Base-by-base conservation (phyloP, 2,888 invertebrate genomes). In the Stictocephala bisonia region DNA sequence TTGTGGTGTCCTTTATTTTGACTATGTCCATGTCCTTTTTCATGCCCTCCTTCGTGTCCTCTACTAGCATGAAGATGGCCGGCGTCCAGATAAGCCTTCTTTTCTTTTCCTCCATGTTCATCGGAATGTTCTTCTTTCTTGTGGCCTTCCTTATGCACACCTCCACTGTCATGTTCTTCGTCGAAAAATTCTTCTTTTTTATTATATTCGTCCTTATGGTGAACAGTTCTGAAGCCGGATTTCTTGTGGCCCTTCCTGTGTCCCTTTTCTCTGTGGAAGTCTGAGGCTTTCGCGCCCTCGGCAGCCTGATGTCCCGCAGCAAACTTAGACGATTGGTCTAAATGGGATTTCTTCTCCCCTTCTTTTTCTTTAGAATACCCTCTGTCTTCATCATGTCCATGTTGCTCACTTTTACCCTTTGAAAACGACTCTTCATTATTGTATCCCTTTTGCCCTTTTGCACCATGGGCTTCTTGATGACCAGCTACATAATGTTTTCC, bases 111-210 rank as follows among this genome's bases (percentile, higher is more conserved):
- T 3, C 89, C 91, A 74, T 87, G 85, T 72, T 85, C 86, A 0
- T 86, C 84, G 0, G 85, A 85, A 75, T 89, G 88, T 41, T 89
- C 85, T 41, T 85, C 85, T 73, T 89, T 85, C 74, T 85, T 84
- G 76, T 86, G 85, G 0, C 87, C 89, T 81, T 90, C 87, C 80
- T 90, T 90, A 74, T 89, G 87, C 81, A 87, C 89, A 81, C 90
- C 87, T 0, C 91, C 91, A 60, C 87, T 88, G 67, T 89, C 87
- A 81, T 91, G 89, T 26, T 88, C 88, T 60, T 90, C 90, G 80
- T 92, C 92, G 82, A 92, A 92, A 84, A 92, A 92, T 79, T 89
- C 89, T 78, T 91, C 91, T 80, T 91, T 90, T 81, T 92, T 92
- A 83, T 92, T 91, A 86, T 88, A 92, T 82, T 93, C 93, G 81